A percentile compares a stretch with the other conserved stretches of the same genome.
phyloP scores from a whole-genome alignment of 2,797 vertebrate species.

The Dendrocincla fuliginosa region DNA sequence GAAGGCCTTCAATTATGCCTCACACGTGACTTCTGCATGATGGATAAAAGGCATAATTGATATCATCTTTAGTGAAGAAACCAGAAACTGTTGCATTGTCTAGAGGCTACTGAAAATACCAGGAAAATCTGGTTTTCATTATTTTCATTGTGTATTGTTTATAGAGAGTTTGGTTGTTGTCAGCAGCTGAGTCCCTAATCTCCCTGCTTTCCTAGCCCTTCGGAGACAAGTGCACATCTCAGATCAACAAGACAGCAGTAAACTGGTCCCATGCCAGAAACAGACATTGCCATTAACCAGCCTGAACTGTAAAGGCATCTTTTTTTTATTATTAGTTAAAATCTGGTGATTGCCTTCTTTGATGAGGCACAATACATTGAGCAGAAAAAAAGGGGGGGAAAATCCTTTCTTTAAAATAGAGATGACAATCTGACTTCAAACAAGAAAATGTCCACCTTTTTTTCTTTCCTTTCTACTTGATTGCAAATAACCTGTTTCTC shows the following conservation, averaged over 20 bases:
- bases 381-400: neutral
- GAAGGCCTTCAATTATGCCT: slow-evolving; percentile 62
- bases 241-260: slow-evolving; percentile 64
- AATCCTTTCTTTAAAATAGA: neutral
- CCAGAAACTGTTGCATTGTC: slow-evolving; percentile 69
- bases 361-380: neutral
- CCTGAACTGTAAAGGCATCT: slow-evolving; percentile 11
- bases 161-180: slow-evolving; percentile 69
- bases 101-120: slow-evolving; percentile 69
- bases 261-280: slow-evolving; percentile 51
- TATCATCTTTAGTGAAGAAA: slow-evolving; percentile 73
- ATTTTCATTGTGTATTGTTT: slow-evolving; percentile 70
- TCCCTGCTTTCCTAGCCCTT: slow-evolving; percentile 64
- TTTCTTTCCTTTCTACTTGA: slow-evolving; percentile 35
- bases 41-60: slow-evolving; percentile 73
- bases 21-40: slow-evolving; percentile 63
- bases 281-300: slow-evolving; percentile 28
- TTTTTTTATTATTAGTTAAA: slow-evolving; percentile 63
- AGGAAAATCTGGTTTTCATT: slow-evolving; percentile 68
- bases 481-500: slow-evolving; percentile 28
- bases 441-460: slow-evolving; percentile 12
- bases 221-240: slow-evolving; percentile 57
- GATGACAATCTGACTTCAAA: neutral
- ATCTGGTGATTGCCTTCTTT: slow-evolving; percentile 30
- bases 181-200: slow-evolving; percentile 69